Evolutionary conservation across 2,888 invertebrate genomes (phyloP), one percentile per base, ranked within the genome.

Genomic region (Apodemia mormo): DNA sequence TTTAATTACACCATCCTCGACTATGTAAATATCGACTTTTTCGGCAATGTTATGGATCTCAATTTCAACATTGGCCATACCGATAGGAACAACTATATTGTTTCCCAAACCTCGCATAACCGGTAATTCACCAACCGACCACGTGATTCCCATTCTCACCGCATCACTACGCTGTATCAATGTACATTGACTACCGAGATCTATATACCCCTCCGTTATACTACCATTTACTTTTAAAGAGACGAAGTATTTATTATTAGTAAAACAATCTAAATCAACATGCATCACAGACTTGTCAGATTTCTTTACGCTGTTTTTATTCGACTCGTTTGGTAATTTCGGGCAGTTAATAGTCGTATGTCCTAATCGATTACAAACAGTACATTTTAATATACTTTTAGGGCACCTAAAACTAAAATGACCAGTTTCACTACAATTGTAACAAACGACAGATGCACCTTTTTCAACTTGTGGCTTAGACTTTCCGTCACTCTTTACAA

Each of bases 321-420:
- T 58, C 2, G 40, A 29, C 12, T 61, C n/a, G n/a, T 43, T 67
- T 33, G 30, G 30, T 9, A 9, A 37, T 45, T 68, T 43, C 8
- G 58, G 45, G 33, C 68, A 68, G 54, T 64, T 37, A 40, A 65
- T 65, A 22, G 65, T 29, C 14, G 33, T 49, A 40, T 69, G 65
- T 29, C 69, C 69, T 64, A 65, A 37, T n/a, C 29, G n/a, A 37
- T 56, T 54, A 66, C 69, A 69, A 22, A 54, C 52, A 37, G 43
- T 65, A 56, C 69, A 69, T 12, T 65, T 49, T 12, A 69, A 43
- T 30, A 30, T 65, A 22, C n/a, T 65, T 29, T 69, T 69, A 5
- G 66, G 54, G 29, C 73, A 73, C 29, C 45, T 66, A 40, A 58
- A 70, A 52, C 68, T 65, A 45, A 56, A 65, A 52, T 70, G 68